A percentile compares a stretch with the other conserved stretches of the same genome.
These are phyloP conservation scores for Varanus komodoensis DNA, from an alignment of 2,113 vertebrate species.

Conservation along the genomic window DNA sequence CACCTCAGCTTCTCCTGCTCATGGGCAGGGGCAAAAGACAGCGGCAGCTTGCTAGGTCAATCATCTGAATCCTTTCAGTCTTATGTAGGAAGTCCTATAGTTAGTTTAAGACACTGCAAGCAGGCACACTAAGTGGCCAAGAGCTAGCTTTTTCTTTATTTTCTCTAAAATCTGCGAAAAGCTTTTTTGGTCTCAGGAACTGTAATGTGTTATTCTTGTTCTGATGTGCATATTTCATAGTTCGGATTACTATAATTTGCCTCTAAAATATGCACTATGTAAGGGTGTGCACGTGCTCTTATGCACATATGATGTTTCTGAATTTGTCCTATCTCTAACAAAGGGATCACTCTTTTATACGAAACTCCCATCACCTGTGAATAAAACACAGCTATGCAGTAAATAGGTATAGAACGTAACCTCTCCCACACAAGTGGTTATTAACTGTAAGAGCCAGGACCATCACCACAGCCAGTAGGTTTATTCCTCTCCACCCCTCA, in stretches of 20 bases:
- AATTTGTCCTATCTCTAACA: neutral
- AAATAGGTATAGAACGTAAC: neutral
- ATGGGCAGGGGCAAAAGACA: too few species aligned
- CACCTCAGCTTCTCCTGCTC: too few species aligned
- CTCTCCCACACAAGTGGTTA: too few species aligned
- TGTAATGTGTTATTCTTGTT: neutral
- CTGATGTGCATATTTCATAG: neutral
- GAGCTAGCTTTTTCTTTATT: neutral
- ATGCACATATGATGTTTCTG: neutral
- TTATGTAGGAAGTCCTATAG: neutral
- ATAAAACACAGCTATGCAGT: neutral
- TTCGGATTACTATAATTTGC: neutral
- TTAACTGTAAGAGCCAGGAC: too few species aligned
- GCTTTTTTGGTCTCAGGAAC: too few species aligned
- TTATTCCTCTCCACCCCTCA: too few species aligned
- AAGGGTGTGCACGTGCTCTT: too few species aligned
- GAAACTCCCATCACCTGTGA: neutral
- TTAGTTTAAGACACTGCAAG: neutral
- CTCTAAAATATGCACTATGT: neutral
- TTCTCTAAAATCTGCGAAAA: neutral
- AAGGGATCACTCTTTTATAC: neutral
- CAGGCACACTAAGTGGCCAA: neutral
- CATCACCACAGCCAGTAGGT: too few species aligned
- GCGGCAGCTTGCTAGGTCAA: neutral
- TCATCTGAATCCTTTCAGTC: neutral